Percentiles rank a stretch among this genome's conserved stretches.
Evolutionary conservation across 1,140 invertebrate genomes (phyloP).

Genomic region (Cydia splendana): DNA sequence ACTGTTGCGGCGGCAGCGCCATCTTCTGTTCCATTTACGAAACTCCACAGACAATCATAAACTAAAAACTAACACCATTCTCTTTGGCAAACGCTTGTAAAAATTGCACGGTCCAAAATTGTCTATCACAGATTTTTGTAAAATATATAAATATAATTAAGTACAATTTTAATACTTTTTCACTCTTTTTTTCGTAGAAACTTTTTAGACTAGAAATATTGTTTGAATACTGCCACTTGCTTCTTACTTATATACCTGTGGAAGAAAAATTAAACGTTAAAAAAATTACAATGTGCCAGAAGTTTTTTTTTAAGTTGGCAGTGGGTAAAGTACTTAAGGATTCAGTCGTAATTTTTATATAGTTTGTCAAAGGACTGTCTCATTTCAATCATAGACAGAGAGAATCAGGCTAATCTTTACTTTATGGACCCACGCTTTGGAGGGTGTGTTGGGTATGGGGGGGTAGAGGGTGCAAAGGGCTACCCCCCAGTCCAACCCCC

Average conservation of each 20-base stretch:
- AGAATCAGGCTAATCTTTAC: too few relatives aligned
- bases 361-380: too few relatives aligned
- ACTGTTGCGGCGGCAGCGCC: constrained; percentile 83
- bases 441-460: too few relatives aligned
- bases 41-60: constrained; percentile 14
- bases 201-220: constrained; percentile 31
- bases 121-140: constrained; percentile 28
- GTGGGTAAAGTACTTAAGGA: too few relatives aligned
- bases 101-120: constrained; percentile 22
- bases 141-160: constrained; percentile 32
- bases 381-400: too few relatives aligned
- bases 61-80: constrained; percentile 7
- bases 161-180: constrained; percentile 29
- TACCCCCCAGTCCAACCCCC: too few relatives aligned
- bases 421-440: too few relatives aligned
- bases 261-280: neutral
- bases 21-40: constrained; percentile 53
- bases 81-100: constrained; percentile 24
- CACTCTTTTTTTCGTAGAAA: constrained; percentile 18
- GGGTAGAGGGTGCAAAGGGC: too few relatives aligned
- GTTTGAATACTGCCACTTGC: constrained; percentile 23
- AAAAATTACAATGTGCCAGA: too few relatives aligned
- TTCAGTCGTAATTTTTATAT: too few relatives aligned
- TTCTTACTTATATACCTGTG: constrained; percentile 27
- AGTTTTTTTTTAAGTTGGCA: too few relatives aligned